Evolutionary conservation across 2,888 invertebrate species (phyloP).

Genomic region (Tethea ocularis): DNA sequence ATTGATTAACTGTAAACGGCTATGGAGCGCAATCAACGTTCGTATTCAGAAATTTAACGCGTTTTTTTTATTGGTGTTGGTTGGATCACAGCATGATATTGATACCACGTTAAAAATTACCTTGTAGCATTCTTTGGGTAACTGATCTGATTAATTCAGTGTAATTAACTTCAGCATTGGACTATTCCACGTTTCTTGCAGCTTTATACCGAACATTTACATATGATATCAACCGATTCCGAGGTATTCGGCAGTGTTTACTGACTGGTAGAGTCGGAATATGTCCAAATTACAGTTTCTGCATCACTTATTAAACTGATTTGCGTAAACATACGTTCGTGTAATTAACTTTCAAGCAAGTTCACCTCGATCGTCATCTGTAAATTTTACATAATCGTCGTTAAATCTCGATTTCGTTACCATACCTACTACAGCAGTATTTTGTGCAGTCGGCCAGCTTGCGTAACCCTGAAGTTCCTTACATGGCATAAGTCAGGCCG

Average conservation of each 20-base stretch:
- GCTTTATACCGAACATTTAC: neutral
- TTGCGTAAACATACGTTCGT: neutral
- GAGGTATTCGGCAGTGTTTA: neutral
- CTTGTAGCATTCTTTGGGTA: conserved; percentile 38
- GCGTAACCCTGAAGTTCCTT: conserved; percentile 73
- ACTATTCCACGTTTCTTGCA: neutral
- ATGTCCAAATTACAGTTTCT: neutral
- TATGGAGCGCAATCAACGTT: conserved; percentile 62
- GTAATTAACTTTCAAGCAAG: neutral
- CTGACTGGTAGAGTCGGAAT: no score
- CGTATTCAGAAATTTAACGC: conserved; percentile 44
- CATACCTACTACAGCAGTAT: conserved; percentile 15
- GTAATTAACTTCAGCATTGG: conserved; percentile 24
- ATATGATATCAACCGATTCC: neutral
- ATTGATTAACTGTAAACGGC: conserved; percentile 71
- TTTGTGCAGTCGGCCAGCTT: conserved; percentile 41
- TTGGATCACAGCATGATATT: conserved; percentile 39
- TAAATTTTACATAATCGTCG: neutral
- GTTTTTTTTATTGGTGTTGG: conserved; percentile 33
- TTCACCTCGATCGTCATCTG: conserved; percentile 4
- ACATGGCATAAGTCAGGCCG: conserved; percentile 64
- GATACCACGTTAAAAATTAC: conserved; percentile 36
- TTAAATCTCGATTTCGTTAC: conserved; percentile 23
- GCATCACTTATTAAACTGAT: no score
- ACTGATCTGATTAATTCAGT: conserved; percentile 32